These are phyloP conservation scores for Achatina immaculata DNA, from an alignment of 1,140 invertebrate species.

Conservation along the genomic window DNA sequence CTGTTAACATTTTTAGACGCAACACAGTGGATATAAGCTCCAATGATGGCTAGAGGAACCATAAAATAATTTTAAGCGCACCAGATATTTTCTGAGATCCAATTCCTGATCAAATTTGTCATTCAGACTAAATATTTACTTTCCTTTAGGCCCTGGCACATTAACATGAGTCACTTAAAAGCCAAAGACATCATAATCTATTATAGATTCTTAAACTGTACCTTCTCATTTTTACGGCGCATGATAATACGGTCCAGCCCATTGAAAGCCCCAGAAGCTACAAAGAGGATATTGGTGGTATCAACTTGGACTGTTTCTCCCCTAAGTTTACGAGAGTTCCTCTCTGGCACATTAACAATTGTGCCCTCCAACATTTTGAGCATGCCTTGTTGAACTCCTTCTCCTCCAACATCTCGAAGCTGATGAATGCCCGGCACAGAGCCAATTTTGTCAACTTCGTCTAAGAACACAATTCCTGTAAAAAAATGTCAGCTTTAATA, in stretches of 20 bases:
- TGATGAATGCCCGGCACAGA: slow-evolving; percentile 97
- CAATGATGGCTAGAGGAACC: too few relatives aligned
- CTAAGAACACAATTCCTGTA: slow-evolving; percentile 95
- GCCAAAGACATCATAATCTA: too few relatives aligned
- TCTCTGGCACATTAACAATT: slow-evolving; percentile 96
- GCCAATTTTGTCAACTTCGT: slow-evolving; percentile 99
- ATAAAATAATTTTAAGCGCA: too few relatives aligned
- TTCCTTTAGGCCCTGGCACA: too few relatives aligned
- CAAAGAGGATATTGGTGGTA: slow-evolving; percentile 99
- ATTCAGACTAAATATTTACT: too few relatives aligned
- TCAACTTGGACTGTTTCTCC: slow-evolving; percentile 97
- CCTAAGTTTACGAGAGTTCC: slow-evolving; percentile 79
- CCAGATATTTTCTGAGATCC: too few relatives aligned
- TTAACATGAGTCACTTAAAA: too few relatives aligned
- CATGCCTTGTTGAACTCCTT: slow-evolving; percentile 92
- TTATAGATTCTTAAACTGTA: slow-evolving; percentile 59
- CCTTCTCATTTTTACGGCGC: slow-evolving; percentile 93
- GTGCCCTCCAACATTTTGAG: slow-evolving; percentile 96
- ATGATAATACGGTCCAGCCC: slow-evolving; percentile 94
- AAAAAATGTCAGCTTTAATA: too few relatives aligned
- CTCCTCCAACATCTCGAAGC: slow-evolving; percentile 95
- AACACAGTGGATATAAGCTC: too few relatives aligned
- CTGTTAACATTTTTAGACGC: too few relatives aligned
- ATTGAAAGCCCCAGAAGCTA: slow-evolving; percentile 98
- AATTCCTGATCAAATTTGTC: too few relatives aligned